Percentiles rank a stretch among this genome's conserved stretches.
phyloP scores from a whole-genome alignment of 2,888 invertebrate genomes.

The Eubasilissa splendida region DNA sequence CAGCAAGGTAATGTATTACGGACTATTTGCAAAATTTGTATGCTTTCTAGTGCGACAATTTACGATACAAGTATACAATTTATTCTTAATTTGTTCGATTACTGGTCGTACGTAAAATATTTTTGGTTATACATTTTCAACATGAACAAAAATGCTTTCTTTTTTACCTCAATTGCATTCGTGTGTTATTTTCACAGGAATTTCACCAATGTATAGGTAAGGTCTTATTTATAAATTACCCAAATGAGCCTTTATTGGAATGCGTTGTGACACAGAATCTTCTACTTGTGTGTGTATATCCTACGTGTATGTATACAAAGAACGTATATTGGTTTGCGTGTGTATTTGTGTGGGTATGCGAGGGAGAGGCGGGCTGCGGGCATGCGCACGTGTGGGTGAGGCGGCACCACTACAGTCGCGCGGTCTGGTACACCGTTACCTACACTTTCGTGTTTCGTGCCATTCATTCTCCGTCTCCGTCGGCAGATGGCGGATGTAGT shows the following conservation, averaged over 20 bases:
- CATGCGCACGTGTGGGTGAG: constrained; percentile 28
- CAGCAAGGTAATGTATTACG: constrained; percentile 33
- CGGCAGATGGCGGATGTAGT: constrained; percentile 75
- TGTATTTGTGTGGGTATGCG: constrained; percentile 5
- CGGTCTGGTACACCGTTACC: constrained; percentile 49
- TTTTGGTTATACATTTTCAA: too few species aligned
- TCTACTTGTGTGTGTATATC: not conserved
- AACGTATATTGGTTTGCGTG: not conserved
- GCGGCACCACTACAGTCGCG: constrained; percentile 40
- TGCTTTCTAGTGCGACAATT: too few species aligned
- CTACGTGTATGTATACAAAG: constrained; percentile 4
- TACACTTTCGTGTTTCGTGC: constrained; percentile 61
- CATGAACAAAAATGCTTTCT: not conserved
- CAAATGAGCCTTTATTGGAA: constrained; percentile 16
- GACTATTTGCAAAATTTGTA: too few species aligned
- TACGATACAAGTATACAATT: too few species aligned
- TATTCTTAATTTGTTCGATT: too few species aligned
- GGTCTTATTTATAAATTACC: constrained; percentile 28
- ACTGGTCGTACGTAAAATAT: too few species aligned
- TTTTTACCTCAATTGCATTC: not conserved
- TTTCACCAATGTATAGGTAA: not conserved
- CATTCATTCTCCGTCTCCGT: constrained; percentile 68
- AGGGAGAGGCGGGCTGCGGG: constrained; percentile 24
- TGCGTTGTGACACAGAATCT: not conserved
- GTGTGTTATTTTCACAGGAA: constrained; percentile 5